Conservation (phyloP, 2,888 invertebrate species). For the Cryptus armator region DNA sequence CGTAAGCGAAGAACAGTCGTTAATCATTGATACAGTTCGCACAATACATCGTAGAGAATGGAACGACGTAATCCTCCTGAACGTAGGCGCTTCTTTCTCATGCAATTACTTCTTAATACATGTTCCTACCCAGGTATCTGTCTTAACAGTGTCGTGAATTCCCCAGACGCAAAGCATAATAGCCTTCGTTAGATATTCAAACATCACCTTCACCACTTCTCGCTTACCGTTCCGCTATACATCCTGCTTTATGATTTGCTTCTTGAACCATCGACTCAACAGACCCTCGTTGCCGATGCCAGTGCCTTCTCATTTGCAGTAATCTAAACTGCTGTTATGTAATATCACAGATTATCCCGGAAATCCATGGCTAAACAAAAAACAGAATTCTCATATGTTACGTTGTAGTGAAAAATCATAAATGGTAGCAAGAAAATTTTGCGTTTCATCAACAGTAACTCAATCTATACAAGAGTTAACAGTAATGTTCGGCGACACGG, state of each 20-base stretch:
- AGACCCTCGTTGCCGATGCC: neutral
- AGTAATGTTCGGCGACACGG: no score
- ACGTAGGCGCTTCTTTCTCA: conserved; percentile 13
- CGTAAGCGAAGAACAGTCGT: neutral
- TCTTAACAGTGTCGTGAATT: conserved; percentile 44
- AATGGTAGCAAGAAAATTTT: no score
- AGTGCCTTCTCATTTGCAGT: neutral
- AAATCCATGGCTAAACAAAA: no score
- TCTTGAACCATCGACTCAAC: neutral
- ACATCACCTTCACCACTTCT: conserved; percentile 1
- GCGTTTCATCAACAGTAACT: no score
- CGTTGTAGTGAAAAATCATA: no score
- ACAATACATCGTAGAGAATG: neutral
- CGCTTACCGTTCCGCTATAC: conserved; percentile 24
- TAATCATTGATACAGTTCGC: neutral
- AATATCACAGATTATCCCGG: no score
- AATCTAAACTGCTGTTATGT: neutral
- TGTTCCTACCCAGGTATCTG: conserved; percentile 21
- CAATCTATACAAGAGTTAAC: no score
- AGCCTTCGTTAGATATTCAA: conserved; percentile 46
- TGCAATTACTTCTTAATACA: conserved; percentile 44
- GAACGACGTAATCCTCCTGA: neutral
- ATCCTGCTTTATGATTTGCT: conserved; percentile 18
- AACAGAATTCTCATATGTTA: no score
- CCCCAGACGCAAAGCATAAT: conserved; percentile 36